Evolutionary conservation across 2,113 vertebrate genomes (phyloP), one percentile per base, ranked within the genome.

Genomic region (Nannospalax galili): DNA sequence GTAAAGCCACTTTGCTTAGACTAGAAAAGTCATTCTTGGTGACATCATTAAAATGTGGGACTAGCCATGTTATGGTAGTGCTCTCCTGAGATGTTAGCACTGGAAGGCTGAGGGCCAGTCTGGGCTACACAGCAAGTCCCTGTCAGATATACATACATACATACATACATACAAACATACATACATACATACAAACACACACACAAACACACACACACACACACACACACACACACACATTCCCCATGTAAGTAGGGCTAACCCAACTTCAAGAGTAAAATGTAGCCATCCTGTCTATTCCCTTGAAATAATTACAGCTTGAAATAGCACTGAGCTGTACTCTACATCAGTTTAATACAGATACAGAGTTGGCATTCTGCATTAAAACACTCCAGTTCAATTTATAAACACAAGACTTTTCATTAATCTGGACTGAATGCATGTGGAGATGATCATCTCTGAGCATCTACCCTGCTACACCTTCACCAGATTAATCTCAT

Each of bases 391-490:
- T 93, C 94, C 7, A 58, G 58, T 81, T 87, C 72, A 2, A 0
- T 9, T 37, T 52, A 7, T 84, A 78, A 94, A 94, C 93, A 96
- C 40, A 24, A 95, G 96, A 75, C 69, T 58, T 64, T 94, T 85
- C 37, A 74, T 80, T 93, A 93, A 84, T 91, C 81, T 91, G 79
- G 88, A 72, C 26, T 85, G 90, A 96, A 81, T 70, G 65, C 60
- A 80, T 11, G 26, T 70, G 92, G 96, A 93, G 94, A 88, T 0
- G 42, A 93, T 16, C 84, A 30, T 26, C 93, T 88, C 30, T 65
- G 69, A 37, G 42, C 0, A 15, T 82, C 88, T 94, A 56, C 22
- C 81, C 91, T 75, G 60, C 67, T 79, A 3, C 32, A 80, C 28
- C 32, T 80, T 74, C 42, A 88, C 75, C 70, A 95, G 89, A 94